These are phyloP conservation scores for Cladopsammia gracilis DNA, from an alignment of 64 coral and sea anemone species.

Conservation along the genomic window DNA sequence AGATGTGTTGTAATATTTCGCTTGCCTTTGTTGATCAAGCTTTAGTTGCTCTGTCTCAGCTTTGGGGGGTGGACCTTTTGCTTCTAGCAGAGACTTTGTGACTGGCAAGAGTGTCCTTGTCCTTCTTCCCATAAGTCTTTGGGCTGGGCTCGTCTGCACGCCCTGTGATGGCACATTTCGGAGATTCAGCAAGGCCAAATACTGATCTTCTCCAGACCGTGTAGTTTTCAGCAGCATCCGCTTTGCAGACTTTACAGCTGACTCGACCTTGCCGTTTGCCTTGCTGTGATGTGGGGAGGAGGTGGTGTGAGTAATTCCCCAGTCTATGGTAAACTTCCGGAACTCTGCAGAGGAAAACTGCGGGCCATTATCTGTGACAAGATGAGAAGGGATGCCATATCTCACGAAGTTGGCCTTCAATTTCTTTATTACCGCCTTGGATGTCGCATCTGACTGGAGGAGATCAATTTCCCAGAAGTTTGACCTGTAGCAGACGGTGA, in stretches of 20 bases:
- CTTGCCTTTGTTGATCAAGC: no score
- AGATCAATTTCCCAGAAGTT: slow-evolving; percentile 41
- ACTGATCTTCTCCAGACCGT: slow-evolving; percentile 48
- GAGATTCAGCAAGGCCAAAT: slow-evolving; percentile 60
- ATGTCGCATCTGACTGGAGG: neutral
- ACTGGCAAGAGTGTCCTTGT: slow-evolving; percentile 56
- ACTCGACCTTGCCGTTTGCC: slow-evolving; percentile 48
- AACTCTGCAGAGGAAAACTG: slow-evolving; percentile 36
- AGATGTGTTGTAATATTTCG: no score
- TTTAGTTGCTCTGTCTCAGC: neutral
- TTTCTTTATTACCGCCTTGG: neutral
- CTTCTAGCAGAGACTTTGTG: slow-evolving; percentile 28
- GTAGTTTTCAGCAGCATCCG: slow-evolving; percentile 42
- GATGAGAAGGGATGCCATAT: neutral
- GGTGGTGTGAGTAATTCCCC: slow-evolving; percentile 23
- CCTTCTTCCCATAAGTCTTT: slow-evolving; percentile 25
- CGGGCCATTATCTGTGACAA: slow-evolving; percentile 32
- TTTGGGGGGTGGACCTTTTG: neutral
- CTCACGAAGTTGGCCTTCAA: slow-evolving; percentile 9
- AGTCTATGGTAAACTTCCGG: neutral
- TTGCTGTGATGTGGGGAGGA: slow-evolving; percentile 18
- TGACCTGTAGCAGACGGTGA: slow-evolving; percentile 15
- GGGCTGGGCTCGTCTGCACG: slow-evolving; percentile 22
- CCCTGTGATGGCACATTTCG: slow-evolving; percentile 56
- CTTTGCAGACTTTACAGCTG: slow-evolving; percentile 63